Percentiles rank a stretch among this genome's conserved stretches.
phyloP scores from a whole-genome alignment of 2,113 vertebrate genomes.

The Coptodon rendalli region DNA sequence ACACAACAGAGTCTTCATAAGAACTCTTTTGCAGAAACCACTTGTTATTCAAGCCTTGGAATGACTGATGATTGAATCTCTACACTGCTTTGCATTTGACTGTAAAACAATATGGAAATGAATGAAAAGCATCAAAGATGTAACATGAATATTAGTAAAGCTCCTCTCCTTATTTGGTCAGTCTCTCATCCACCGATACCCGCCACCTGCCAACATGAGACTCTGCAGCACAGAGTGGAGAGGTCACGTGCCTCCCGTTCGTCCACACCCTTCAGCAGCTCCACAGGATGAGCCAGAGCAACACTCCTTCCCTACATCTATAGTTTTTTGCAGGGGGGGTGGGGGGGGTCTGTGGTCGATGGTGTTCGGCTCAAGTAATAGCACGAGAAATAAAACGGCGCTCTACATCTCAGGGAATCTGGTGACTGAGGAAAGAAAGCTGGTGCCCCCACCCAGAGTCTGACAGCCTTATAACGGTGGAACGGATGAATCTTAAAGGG shows the following conservation, averaged over 20 bases:
- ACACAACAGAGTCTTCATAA: slow-evolving; percentile 70
- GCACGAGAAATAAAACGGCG: slow-evolving; percentile 56
- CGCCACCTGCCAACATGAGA: slow-evolving; percentile 34
- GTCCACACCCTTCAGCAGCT: slow-evolving; percentile 27
- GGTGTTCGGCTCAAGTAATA: slow-evolving; percentile 54
- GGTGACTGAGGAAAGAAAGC: slow-evolving; percentile 70
- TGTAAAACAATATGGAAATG: slow-evolving; percentile 54
- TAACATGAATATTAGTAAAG: slow-evolving; percentile 49
- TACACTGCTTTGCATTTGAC: slow-evolving; percentile 75
- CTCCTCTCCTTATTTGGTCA: slow-evolving; percentile 46
- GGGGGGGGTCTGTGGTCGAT: not conserved
- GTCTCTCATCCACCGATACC: slow-evolving; percentile 30
- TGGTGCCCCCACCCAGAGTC: slow-evolving; percentile 64
- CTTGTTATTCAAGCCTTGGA: slow-evolving; percentile 71
- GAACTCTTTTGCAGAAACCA: slow-evolving; percentile 72
- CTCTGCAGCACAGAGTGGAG: slow-evolving; percentile 9
- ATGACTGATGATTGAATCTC: slow-evolving; percentile 66
- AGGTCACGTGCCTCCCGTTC: not conserved
- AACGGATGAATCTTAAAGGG: slow-evolving; percentile 45
- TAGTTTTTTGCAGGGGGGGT: not conserved
- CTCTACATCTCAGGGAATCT: slow-evolving; percentile 80
- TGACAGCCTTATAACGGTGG: slow-evolving; percentile 62
- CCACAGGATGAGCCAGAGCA: slow-evolving; percentile 3
- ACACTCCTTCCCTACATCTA: not conserved
- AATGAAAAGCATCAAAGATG: slow-evolving; percentile 56